A percentile compares a stretch with the other conserved stretches of the same genome.
phyloP scores from a whole-genome alignment of 2,888 invertebrate genomes.

The Drosophila lacicola region DNA sequence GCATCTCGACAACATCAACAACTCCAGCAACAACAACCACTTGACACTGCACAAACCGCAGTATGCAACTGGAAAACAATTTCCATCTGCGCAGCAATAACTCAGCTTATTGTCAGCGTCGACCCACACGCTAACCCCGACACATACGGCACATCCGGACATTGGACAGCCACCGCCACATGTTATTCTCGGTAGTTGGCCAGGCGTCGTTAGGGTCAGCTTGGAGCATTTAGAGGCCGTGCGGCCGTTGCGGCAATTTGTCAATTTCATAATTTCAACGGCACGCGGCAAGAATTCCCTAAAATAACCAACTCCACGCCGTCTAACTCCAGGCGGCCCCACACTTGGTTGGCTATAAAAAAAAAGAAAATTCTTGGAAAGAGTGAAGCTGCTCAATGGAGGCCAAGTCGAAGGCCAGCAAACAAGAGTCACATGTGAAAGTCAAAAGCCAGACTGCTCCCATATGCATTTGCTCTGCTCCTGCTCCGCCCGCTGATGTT shows the following conservation, averaged over 20 bases:
- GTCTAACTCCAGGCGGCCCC: constrained; percentile 44
- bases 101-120: constrained; percentile 73
- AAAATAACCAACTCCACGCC: constrained; percentile 24
- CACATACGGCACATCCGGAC: constrained; percentile 23
- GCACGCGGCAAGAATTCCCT: constrained; percentile 59
- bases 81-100: constrained; percentile 69
- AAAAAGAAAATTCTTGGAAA: constrained; percentile 40
- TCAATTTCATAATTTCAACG: constrained; percentile 80
- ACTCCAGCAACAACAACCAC: constrained; percentile 33
- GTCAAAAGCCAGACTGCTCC: constrained; percentile 57
- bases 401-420: constrained; percentile 53
- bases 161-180: constrained; percentile 19
- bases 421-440: constrained; percentile 55
- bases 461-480: constrained; percentile 31
- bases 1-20: constrained; percentile 14
- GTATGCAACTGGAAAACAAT: constrained; percentile 53
- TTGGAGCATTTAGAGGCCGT: constrained; percentile 51
- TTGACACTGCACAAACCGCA: constrained; percentile 45
- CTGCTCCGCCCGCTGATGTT: constrained; percentile 11
- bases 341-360: constrained; percentile 46
- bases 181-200: constrained; percentile 39
- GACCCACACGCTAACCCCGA: constrained; percentile 73
- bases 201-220: constrained; percentile 67
- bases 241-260: constrained; percentile 78
- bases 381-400: constrained; percentile 44